phyloP scores from a whole-genome alignment of 1,140 invertebrate species.

The Zophobas morio region DNA sequence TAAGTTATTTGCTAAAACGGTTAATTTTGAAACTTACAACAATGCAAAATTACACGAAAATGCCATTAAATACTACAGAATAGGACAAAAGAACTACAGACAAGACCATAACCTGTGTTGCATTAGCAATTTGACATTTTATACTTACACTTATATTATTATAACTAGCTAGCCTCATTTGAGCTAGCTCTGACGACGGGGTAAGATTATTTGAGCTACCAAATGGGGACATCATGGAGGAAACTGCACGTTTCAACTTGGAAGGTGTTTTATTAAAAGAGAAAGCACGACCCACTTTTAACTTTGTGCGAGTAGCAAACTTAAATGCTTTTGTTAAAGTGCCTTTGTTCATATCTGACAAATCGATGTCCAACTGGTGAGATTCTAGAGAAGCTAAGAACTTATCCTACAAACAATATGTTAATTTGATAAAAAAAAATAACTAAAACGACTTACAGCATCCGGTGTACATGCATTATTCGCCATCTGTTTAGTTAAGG shows the following conservation, averaged over 20 bases:
- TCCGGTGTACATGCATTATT: constrained; percentile 88
- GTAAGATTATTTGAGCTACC: constrained; percentile 83
- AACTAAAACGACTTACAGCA: constrained; percentile 73
- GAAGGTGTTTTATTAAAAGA: constrained; percentile 96
- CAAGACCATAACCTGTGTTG: background rate
- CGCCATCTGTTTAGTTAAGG: constrained; percentile 90
- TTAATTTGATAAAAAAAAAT: background rate
- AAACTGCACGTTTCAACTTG: constrained; percentile 93
- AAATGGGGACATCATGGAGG: constrained; percentile 94
- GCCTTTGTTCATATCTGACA: constrained; percentile 85
- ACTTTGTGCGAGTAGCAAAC: constrained; percentile 85
- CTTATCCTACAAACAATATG: constrained; percentile 75
- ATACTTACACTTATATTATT: constrained; percentile 86
- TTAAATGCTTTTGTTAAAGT: constrained; percentile 90
- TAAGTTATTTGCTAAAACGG: no score
- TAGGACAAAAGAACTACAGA: constrained; percentile 27
- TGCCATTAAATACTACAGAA: background rate
- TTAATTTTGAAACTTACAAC: background rate
- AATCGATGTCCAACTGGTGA: constrained; percentile 87
- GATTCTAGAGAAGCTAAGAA: constrained; percentile 83
- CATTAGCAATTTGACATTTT: background rate
- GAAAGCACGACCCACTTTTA: constrained; percentile 93
- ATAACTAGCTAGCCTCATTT: constrained; percentile 87
- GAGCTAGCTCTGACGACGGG: constrained; percentile 80
- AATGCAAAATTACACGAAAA: constrained; percentile 2